Evolutionary conservation across 1,140 invertebrate genomes (phyloP), one percentile per base, ranked within the genome.

Genomic region (Pogonognathellus flavescens): DNA sequence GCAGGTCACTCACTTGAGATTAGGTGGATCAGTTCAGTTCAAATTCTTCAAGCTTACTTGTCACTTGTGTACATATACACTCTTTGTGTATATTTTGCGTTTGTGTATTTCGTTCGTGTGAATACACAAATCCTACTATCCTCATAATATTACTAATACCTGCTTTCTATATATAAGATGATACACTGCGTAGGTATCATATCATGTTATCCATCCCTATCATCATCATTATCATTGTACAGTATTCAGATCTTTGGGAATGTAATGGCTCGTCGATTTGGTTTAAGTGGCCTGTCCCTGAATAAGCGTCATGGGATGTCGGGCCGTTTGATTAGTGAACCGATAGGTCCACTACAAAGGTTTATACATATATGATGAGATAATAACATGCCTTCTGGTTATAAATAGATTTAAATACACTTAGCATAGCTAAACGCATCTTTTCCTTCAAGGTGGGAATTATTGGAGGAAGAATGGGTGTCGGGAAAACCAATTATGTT

Each of bases 391-490:
- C 18, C 50, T 55, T 57, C 50, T 57, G 20, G 80, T 81, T 81
- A 81, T 81, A 81, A 81, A 59, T 57, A 59, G 80, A 81, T 57
- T 53, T 81, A 81, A 81, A 81, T 81, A 81, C 31, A 52, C 80
- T 16, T 55, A 59, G 18, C 80, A 59, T 81, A 41, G 50, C 80
- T 81, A 81, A 81, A 59, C n/a, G 31, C 80, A 81, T 81, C 80
- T 82, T 82, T 14, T 62, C 16, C 55, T 49, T 49, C 31, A 57
- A 62, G 55, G 81, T 82, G 55, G 57, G 81, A 82, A 82, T 82
- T 82, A 82, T 82, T 82, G 81, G 55, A 62, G 53, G 81, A 82
- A 82, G 81, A 81, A 81, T 81, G 80, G 80, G 80, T 81, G 80
- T 81, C 80, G 80, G 53, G 80, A 81, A 81, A 81, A 50, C 81